These are phyloP conservation scores for Cotesia vestalis DNA, from an alignment of 1,140 invertebrate species.

Conservation along the genomic window DNA sequence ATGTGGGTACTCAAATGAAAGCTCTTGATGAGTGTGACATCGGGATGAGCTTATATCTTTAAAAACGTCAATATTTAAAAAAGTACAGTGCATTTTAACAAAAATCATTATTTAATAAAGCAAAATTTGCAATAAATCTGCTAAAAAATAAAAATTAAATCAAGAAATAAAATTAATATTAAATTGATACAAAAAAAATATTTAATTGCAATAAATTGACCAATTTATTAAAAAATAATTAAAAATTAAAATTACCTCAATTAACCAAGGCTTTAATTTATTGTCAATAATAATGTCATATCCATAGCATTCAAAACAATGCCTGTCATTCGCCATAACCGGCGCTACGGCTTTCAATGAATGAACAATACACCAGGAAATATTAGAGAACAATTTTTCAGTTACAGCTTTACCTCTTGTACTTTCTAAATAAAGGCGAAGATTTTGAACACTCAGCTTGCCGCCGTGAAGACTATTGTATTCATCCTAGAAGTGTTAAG, in stretches of 20 bases:
- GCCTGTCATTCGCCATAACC: conserved; percentile 78
- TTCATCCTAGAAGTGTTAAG: conserved; percentile 74
- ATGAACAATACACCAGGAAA: conserved; percentile 90
- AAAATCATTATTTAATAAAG: no score
- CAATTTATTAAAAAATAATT: neutral
- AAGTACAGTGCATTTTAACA: no score
- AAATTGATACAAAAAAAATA: neutral
- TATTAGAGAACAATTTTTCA: conserved; percentile 83
- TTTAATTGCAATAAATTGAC: neutral
- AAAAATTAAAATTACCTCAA: conserved; percentile 68
- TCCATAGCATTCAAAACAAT: conserved; percentile 86
- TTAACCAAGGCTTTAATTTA: conserved; percentile 85
- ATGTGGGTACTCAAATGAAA: no score
- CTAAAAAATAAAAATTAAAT: no score
- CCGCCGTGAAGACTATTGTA: conserved; percentile 95
- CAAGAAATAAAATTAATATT: neutral
- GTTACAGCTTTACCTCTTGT: conserved; percentile 88
- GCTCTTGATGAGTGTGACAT: no score
- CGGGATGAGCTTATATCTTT: no score
- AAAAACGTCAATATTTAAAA: no score
- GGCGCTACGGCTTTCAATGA: conserved; percentile 81
- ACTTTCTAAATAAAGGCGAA: conserved; percentile 89
- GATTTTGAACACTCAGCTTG: conserved; percentile 92
- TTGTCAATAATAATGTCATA: conserved; percentile 91
- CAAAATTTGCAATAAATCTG: no score